These are phyloP conservation scores for Babyrousa celebensis DNA, from an alignment of 2,797 vertebrate genomes.

Conservation along the genomic window DNA sequence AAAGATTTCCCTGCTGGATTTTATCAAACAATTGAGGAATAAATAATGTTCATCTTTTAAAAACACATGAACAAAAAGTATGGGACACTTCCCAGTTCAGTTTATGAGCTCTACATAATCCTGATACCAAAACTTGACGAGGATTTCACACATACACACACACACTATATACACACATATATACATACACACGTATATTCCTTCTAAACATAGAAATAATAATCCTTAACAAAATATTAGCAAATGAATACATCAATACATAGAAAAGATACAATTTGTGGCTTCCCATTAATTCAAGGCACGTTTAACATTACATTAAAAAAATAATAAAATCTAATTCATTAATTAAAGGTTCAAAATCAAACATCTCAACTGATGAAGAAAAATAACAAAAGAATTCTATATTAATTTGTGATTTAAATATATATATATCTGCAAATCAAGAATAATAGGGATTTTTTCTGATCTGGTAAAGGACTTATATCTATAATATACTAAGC, in stretches of 20 bases:
- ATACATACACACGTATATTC: no score
- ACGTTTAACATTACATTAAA: not conserved
- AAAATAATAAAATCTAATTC: not conserved
- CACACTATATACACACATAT: not conserved
- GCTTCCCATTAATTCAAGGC: not conserved
- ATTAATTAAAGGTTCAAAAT: not conserved
- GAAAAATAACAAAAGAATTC: not conserved
- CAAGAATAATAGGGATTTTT: not conserved
- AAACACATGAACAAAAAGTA: not conserved
- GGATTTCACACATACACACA: no score
- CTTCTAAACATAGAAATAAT: not conserved
- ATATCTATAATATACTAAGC: not conserved
- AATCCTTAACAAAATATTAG: not conserved
- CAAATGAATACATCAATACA: not conserved
- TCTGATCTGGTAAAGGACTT: not conserved
- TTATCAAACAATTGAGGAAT: not conserved
- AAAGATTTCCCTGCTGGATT: not conserved
- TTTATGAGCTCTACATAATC: slow-evolving; percentile 3
- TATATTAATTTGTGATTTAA: not conserved
- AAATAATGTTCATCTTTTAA: not conserved
- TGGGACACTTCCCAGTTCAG: not conserved
- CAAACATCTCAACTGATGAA: not conserved
- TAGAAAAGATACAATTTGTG: not conserved
- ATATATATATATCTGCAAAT: slow-evolving; percentile 9
- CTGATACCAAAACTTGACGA: not conserved